A percentile compares a stretch with the other conserved stretches of the same genome.
phyloP scores from a whole-genome alignment of 2,113 vertebrate species.

The Varanus salvator region DNA sequence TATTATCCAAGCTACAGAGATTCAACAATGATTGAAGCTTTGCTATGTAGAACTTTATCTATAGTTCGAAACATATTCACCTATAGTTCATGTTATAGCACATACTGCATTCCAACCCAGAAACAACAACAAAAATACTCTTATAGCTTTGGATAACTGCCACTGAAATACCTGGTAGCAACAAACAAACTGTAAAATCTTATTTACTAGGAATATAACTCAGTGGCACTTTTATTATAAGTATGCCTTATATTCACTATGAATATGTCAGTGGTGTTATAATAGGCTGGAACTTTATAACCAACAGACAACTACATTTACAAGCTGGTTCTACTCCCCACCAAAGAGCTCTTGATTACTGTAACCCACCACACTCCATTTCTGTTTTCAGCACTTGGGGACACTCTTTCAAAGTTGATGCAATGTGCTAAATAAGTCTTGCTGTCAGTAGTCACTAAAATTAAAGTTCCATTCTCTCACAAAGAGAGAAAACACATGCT shows the following conservation, averaged over 20 bases:
- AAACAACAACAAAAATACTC: not conserved
- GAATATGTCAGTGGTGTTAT: too few species aligned
- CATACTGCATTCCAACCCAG: not conserved
- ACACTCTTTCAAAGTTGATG: not conserved
- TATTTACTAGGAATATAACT: not conserved
- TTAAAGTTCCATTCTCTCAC: not conserved
- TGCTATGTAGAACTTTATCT: not conserved
- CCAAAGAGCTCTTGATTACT: not conserved
- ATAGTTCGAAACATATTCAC: not conserved
- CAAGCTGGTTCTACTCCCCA: not conserved
- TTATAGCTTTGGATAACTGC: not conserved
- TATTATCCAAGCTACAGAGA: not conserved
- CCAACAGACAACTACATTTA: not conserved
- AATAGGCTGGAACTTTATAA: not conserved
- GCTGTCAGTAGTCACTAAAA: not conserved
- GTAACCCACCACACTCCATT: not conserved
- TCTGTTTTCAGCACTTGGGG: not conserved
- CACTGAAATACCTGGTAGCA: not conserved
- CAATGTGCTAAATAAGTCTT: not conserved
- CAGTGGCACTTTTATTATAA: too few species aligned
- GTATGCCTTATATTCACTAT: too few species aligned
- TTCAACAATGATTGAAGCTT: not conserved
- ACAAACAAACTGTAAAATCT: not conserved
- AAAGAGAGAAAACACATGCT: not conserved
- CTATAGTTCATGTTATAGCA: not conserved